Evolutionary conservation across 2,113 vertebrate genomes (phyloP), one percentile per base, ranked within the genome.

Genomic region (Cacatua alba): DNA sequence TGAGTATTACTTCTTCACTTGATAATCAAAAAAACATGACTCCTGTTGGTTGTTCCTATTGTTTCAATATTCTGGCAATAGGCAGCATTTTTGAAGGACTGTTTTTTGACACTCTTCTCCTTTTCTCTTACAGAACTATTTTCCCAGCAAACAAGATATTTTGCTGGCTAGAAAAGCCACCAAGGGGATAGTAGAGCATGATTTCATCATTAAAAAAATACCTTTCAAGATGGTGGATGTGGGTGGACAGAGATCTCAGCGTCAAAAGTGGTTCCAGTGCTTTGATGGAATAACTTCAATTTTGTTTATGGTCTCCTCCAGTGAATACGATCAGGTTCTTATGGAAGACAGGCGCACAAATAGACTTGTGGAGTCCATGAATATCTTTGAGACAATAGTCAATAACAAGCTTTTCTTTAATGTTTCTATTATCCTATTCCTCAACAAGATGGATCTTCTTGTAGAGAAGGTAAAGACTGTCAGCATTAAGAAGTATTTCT

Each of bases 141-240:
- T 98, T 64, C 99, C 99, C 16, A 99, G 98, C 97, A 99, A 98
- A 65, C 99, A 99, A 96, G 99, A 99, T 97, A 99, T 99, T 96
- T 96, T 99, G 85, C 98, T 99, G 92, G 99, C 99, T 7, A 97
- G 99, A 87, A 99, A 99, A 92, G 99, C 99, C 69, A 99, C 99
- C 2, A 99, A 99, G 95, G 99, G 99, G 26, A 99, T 99, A 48
- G 99, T 99, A 71, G 99, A 99, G 95, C 99, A 99, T 7, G 99
- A 99, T 98, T 99, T 99, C 78, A 95, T 99, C 86, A 99, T 99
- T 92, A 99, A 99, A 97, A 99, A 99, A 97, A 99, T 99, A 90
- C 99, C 99, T 17, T 99, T 99, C 96, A 99, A 99, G 97, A 99
- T 99, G 99, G 99, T 99, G 91, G 99, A 99, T 19, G 99, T 99